A percentile compares a stretch with the other conserved stretches of the same genome.
phyloP scores from a whole-genome alignment of 2,113 vertebrate species.

The Calonectris borealis region DNA sequence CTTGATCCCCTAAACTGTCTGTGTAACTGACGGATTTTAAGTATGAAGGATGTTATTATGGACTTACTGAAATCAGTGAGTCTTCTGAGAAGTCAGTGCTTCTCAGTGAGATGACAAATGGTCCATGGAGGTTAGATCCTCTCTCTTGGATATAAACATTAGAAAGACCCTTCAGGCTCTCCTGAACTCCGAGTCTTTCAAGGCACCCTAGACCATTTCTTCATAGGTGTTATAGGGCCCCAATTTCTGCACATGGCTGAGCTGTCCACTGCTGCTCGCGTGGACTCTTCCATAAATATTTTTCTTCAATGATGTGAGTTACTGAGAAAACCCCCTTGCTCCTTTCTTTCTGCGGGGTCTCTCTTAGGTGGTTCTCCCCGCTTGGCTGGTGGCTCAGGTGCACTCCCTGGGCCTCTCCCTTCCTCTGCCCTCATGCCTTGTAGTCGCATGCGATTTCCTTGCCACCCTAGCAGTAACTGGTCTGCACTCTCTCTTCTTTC shows the following conservation, averaged over 20 bases:
- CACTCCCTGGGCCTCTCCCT: not conserved
- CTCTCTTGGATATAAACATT: not conserved
- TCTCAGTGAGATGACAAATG: not conserved
- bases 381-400: not conserved
- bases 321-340: not conserved
- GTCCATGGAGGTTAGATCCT: not conserved
- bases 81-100: not conserved
- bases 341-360: not conserved
- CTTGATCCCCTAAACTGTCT: not conserved
- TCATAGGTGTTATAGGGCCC: fast-evolving
- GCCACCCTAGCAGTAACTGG: not conserved
- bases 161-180: not conserved
- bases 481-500: not conserved
- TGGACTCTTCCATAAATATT: not conserved
- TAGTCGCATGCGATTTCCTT: not conserved
- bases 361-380: not conserved
- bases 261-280: fast-evolving
- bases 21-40: not conserved
- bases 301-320: not conserved
- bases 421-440: not conserved
- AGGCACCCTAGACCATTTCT: not conserved
- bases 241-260: not conserved
- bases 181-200: not conserved
- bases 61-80: not conserved
- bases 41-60: not conserved